Evolutionary conservation across 2,888 invertebrate species (phyloP).

Genomic region (Stomorhina lunata): DNA sequence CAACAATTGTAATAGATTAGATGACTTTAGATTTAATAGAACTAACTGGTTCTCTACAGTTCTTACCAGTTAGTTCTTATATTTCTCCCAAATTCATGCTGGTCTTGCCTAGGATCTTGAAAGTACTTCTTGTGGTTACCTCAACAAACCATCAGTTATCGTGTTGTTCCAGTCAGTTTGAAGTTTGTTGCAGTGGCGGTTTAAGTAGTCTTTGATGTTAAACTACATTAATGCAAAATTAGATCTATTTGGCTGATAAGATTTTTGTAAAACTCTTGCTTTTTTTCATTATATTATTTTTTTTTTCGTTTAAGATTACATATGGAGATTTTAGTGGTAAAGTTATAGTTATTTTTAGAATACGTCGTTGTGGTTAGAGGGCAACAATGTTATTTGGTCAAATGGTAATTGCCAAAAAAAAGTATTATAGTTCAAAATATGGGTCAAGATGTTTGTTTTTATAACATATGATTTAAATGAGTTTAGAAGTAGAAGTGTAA

Average conservation of each 20-base stretch:
- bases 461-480: no score
- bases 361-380: constrained; percentile 2
- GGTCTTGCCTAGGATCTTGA: constrained; percentile 29
- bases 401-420: constrained; percentile 14
- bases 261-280: constrained; percentile 34
- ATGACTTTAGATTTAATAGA: constrained; percentile 59
- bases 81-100: constrained; percentile 14
- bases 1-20: constrained; percentile 65
- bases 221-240: constrained; percentile 58
- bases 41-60: constrained; percentile 52
- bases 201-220: constrained; percentile 63
- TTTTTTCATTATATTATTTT: background rate
- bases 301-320: constrained; percentile 5
- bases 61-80: no score
- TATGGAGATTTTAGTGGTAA: constrained; percentile 30
- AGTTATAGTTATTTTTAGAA: background rate
- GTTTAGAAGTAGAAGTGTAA: no score
- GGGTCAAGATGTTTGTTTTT: constrained; percentile 22
- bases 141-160: constrained; percentile 44
- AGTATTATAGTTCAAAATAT: constrained; percentile 15
- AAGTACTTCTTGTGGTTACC: constrained; percentile 43
- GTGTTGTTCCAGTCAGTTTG: constrained; percentile 29
- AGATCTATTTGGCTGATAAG: constrained; percentile 59
- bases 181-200: constrained; percentile 58
- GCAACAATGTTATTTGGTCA: background rate